These are phyloP conservation scores for Paralichthys olivaceus DNA, from an alignment of 2,113 vertebrate species.

Conservation along the genomic window DNA sequence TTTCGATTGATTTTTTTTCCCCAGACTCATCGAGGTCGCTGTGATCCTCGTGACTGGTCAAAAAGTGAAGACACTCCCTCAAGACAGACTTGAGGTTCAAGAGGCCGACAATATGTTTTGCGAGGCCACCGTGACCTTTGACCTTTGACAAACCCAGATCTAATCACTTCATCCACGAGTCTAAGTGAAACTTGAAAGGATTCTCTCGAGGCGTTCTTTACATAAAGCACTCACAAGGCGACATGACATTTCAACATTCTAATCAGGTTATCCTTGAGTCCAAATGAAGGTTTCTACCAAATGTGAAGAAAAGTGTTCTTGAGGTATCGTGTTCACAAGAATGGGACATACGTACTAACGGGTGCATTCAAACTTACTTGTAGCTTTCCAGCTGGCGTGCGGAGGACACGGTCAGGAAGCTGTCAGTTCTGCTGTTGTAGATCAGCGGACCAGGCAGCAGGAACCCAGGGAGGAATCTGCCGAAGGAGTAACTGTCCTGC, in stretches of 20 bases:
- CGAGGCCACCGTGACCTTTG: neutral
- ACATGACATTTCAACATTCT: no score
- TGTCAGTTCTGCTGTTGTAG: constrained; percentile 92
- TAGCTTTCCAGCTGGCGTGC: constrained; percentile 93
- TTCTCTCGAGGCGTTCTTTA: no score
- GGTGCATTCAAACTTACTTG: constrained; percentile 83
- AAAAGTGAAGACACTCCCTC: no score
- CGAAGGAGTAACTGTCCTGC: constrained; percentile 96
- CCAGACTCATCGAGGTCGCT: no score
- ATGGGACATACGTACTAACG: no score
- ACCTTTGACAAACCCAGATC: neutral
- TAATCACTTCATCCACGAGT: neutral
- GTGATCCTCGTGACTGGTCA: no score
- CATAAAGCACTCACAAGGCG: no score
- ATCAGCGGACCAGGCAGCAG: constrained; percentile 92
- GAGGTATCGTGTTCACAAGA: no score
- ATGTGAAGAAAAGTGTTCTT: neutral
- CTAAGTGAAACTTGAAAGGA: no score
- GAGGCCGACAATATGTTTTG: no score
- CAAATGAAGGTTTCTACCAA: neutral
- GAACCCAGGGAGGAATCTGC: constrained; percentile 93
- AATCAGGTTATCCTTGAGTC: neutral
- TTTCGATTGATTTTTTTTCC: no score
- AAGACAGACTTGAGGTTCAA: neutral
- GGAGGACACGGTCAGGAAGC: constrained; percentile 95